phyloP scores from a whole-genome alignment of 2,113 vertebrate species.

The Catharus minimus region DNA sequence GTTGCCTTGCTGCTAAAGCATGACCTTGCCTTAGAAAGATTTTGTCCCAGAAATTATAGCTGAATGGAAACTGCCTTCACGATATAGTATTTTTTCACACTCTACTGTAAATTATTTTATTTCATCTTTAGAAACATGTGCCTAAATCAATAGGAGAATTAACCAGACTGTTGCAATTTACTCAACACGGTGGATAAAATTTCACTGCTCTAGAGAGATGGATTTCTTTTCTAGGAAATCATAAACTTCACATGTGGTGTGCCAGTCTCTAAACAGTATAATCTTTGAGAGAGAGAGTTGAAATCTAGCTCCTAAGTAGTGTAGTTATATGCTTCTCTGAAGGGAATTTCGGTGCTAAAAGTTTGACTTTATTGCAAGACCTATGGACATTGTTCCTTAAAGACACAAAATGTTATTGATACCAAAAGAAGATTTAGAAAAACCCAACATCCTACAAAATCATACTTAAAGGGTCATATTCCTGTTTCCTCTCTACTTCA shows the following conservation, averaged over 20 bases:
- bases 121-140: neutral
- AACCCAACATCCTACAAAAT: neutral
- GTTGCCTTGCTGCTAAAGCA: neutral
- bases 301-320: neutral
- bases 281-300: neutral
- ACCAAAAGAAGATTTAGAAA: neutral
- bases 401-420: neutral
- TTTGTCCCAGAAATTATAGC: neutral
- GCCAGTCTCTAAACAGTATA: neutral
- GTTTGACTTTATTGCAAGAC: neutral
- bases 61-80: neutral
- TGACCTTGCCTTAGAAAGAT: neutral
- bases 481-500: neutral
- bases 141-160: neutral
- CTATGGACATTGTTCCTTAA: neutral
- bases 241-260: neutral
- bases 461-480: neutral
- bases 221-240: neutral
- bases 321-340: neutral
- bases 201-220: neutral
- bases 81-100: neutral
- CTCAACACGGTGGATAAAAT: neutral
- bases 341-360: neutral
- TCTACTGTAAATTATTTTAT: neutral
- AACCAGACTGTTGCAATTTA: neutral